phyloP scores from a whole-genome alignment of 2,888 invertebrate species.

The Drosophila flavopinicola region DNA sequence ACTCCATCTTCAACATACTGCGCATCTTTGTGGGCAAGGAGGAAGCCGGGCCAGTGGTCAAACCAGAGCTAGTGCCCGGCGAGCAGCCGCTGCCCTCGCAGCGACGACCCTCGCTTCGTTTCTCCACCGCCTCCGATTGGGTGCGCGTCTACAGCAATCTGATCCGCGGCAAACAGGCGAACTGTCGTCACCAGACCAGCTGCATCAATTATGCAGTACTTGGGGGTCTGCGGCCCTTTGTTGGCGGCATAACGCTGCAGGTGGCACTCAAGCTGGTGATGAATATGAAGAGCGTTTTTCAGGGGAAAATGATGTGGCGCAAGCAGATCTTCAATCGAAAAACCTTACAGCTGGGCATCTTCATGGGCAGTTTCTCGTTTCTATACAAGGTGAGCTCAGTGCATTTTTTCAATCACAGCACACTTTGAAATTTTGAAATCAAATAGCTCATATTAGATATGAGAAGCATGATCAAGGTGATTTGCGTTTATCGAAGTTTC shows the following conservation, averaged over 20 bases:
- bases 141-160: conserved; percentile 78
- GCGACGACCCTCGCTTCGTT: conserved; percentile 62
- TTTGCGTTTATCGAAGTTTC: too few species aligned
- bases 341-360: conserved; percentile 87
- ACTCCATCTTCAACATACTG: conserved; percentile 87
- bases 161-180: conserved; percentile 81
- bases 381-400: conserved; percentile 86
- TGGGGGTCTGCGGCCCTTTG: conserved; percentile 86
- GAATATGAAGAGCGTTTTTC: conserved; percentile 86
- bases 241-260: conserved; percentile 87
- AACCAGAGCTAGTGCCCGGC: conserved; percentile 13
- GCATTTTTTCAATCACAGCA: neutral
- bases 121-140: conserved; percentile 67
- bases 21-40: conserved; percentile 87
- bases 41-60: conserved; percentile 85
- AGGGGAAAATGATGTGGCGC: conserved; percentile 85
- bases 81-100: conserved; percentile 51
- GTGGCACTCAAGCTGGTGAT: conserved; percentile 86
- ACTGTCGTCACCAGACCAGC: conserved; percentile 87
- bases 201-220: conserved; percentile 86
- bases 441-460: neutral
- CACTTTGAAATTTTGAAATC: neutral
- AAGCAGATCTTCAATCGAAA: conserved; percentile 86
- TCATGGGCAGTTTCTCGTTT: conserved; percentile 89
- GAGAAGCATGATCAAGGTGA: too few species aligned